phyloP scores from a whole-genome alignment of 2,888 invertebrate genomes.

The Scaptomyza cyrtandrae region DNA sequence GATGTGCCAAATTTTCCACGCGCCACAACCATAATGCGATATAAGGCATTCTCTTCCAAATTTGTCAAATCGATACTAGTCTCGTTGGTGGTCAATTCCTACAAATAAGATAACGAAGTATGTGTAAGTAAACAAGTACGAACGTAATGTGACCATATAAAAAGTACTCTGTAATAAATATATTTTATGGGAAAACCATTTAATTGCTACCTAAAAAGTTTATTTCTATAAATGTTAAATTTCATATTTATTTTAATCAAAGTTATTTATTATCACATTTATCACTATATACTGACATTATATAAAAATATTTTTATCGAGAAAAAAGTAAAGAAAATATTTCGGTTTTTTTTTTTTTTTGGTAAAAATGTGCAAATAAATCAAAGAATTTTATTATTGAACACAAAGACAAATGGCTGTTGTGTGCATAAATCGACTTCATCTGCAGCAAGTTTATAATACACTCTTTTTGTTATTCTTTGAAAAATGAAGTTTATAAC shows the following conservation, averaged over 20 bases:
- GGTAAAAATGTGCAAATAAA: neutral
- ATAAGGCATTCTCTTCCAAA: conserved; percentile 89
- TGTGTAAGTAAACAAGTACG: neutral
- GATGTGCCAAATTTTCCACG: conserved; percentile 92
- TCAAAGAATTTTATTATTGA: neutral
- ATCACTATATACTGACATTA: neutral
- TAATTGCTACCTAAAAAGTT: neutral
- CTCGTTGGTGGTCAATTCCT: conserved; percentile 90
- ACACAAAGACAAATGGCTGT: neutral
- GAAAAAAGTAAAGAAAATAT: too few species aligned
- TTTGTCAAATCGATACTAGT: conserved; percentile 87
- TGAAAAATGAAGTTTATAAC: neutral
- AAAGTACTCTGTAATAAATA: neutral
- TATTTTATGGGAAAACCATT: neutral
- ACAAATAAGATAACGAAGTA: conserved; percentile 67
- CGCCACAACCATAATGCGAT: conserved; percentile 92
- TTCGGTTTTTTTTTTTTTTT: neutral
- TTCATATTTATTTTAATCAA: neutral
- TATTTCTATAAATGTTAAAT: neutral
- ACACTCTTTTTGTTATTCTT: neutral
- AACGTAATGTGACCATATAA: too few species aligned
- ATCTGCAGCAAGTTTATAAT: neutral
- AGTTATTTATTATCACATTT: neutral
- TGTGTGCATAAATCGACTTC: neutral
- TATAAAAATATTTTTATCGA: too few species aligned